Conservation (phyloP, 2,888 invertebrate species). For the Ophonus ardosiacus region DNA sequence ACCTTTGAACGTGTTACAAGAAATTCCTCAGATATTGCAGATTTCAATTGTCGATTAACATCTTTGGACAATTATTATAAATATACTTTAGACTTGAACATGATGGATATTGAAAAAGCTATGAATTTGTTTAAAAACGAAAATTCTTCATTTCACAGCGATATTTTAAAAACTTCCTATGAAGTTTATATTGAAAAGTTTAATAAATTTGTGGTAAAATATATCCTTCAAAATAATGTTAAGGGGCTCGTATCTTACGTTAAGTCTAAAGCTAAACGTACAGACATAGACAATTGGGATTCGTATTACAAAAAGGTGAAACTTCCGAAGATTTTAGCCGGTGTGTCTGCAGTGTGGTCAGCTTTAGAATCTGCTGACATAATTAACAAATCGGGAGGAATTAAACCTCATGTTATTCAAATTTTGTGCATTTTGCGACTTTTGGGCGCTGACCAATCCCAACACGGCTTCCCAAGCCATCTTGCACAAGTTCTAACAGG, state of each 20-base stretch:
- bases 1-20: conserved; percentile 3
- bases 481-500: conserved; percentile 48
- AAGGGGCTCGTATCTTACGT: background rate
- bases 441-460: conserved; percentile 9
- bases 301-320: too few relatives aligned
- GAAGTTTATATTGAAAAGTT: conserved; percentile 6
- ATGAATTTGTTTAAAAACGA: background rate
- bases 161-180: background rate
- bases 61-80: conserved; percentile 20
- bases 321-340: too few relatives aligned
- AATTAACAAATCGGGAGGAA: background rate
- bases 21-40: background rate
- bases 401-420: conserved; percentile 29
- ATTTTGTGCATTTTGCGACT: conserved; percentile 40
- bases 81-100: background rate
- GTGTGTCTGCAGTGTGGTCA: conserved; percentile 48
- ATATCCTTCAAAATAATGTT: background rate
- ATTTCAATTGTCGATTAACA: conserved; percentile 10
- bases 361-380: conserved; percentile 21
- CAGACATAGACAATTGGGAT: conserved; percentile 17
- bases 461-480: background rate
- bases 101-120: conserved; percentile 6
- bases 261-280: background rate
- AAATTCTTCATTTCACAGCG: background rate
- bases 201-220: conserved; percentile 11